Percentiles rank a stretch among this genome's conserved stretches.
phyloP scores from a whole-genome alignment of 2,888 invertebrate species.

The Anarsia innoxiella region DNA sequence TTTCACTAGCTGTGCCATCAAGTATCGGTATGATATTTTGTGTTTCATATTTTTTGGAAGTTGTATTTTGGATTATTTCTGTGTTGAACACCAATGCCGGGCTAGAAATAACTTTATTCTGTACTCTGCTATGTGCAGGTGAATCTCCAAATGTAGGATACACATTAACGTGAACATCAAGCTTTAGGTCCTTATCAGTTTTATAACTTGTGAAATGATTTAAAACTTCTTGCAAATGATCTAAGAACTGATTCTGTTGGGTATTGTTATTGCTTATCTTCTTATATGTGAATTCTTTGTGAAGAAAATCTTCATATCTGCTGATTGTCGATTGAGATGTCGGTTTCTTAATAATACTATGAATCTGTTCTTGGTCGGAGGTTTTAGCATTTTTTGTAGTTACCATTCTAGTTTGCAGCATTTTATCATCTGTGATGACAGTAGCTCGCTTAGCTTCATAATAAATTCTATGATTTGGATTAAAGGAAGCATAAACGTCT shows the following conservation, averaged over 20 bases:
- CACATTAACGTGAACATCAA: constrained; percentile 47
- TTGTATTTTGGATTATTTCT: background rate
- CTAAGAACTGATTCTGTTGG: constrained; percentile 23
- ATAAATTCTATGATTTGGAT: too few species aligned
- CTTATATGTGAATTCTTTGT: constrained; percentile 32
- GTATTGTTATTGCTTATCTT: constrained; percentile 20
- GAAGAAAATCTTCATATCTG: constrained; percentile 2
- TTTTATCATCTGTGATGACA: too few species aligned
- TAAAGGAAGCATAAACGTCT: too few species aligned
- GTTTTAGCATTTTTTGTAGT: too few species aligned
- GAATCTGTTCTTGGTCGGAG: too few species aligned
- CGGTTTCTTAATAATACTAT: too few species aligned
- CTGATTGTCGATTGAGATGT: too few species aligned
- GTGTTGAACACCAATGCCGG: too few species aligned
- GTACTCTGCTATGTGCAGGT: constrained; percentile 15
- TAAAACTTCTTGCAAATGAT: constrained; percentile 36
- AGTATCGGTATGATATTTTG: constrained; percentile 46
- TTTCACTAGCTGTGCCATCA: constrained; percentile 42
- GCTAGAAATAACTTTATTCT: too few species aligned
- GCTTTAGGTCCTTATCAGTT: constrained; percentile 35
- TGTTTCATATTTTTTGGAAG: too few species aligned
- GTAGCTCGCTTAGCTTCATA: too few species aligned
- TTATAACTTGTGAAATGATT: constrained; percentile 35
- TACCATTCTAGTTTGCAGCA: too few species aligned
- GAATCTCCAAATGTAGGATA: constrained; percentile 25